Base-by-base conservation (phyloP, 2,888 invertebrate genomes). In the Nezara viridula region DNA sequence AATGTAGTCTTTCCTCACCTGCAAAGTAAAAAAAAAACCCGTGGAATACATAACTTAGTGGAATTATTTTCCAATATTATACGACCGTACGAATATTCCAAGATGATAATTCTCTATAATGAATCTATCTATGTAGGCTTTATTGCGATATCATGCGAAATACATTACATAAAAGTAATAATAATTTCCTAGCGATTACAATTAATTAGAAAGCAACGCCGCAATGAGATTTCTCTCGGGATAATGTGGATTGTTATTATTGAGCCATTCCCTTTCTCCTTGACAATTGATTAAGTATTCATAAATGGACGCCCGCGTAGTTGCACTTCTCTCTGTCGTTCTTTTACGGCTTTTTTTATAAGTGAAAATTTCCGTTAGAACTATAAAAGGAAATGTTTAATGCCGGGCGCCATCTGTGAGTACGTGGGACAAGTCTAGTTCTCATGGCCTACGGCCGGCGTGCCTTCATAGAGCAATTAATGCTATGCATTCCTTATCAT, bases 351-450 rank as follows among this genome's bases (percentile, higher is more conserved):
- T 12, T 40, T 81, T 44, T 81, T 81, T 27, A 19, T 60, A 5
- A 1, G 81, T 3, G 81, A 47, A 81, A 81, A 81, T 81, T 24
- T 44, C 81, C 44, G 44, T n/a, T 81, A n/a, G 81, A 44, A 12
- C 44, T n/a, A 47, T 81, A 81, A 44, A 81, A 40, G 81, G 81
- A 44, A 47, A 40, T 81, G 4, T 7, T 81, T 44, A 44, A 81
- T 81, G 44, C 4, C 81, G 44, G 44, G 81, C 40, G 81, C 40
- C 81, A 81, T 81, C 44, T 81, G 81, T 44, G 10, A n/a, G 24
- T 16, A 44, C 81, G 81, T 81, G 81, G 81, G 81, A 81, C 81
- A 81, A 44, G 44, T 81, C 44, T 81, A 47, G 44, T 81, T 81
- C 81, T 81, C 81, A 81, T 77, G 77, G 24, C 44, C n/a, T 44